Evolutionary conservation across 2,888 invertebrate genomes (phyloP).

Genomic region (Myathropa florea): DNA sequence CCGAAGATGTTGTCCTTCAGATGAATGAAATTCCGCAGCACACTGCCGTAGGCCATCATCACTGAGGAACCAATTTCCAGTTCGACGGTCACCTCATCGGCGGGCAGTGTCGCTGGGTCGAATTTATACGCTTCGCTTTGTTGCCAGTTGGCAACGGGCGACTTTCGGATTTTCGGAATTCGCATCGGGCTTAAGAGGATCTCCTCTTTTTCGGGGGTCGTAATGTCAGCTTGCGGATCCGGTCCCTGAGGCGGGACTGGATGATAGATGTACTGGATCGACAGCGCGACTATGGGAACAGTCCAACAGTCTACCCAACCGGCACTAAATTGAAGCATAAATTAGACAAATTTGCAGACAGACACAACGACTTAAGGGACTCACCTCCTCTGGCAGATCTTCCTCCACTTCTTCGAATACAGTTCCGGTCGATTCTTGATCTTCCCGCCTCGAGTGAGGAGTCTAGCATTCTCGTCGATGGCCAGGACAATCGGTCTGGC

Average conservation of each 20-base stretch:
- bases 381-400: slow-evolving; percentile 86
- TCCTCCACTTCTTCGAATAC: slow-evolving; percentile 87
- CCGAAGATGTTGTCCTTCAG: slow-evolving; percentile 98
- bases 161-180: slow-evolving; percentile 89
- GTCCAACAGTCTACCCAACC: slow-evolving; percentile 99
- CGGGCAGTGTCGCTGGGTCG: slow-evolving; percentile 91
- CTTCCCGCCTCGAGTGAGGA: slow-evolving; percentile 89
- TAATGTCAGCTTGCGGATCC: slow-evolving; percentile 93
- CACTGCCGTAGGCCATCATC: slow-evolving; percentile 93
- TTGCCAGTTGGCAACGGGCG: slow-evolving; percentile 86
- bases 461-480: slow-evolving; percentile 92
- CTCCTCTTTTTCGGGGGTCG: slow-evolving; percentile 97
- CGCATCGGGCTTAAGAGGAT: slow-evolving; percentile 94
- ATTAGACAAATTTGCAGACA: not conserved
- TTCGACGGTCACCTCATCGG: slow-evolving; percentile 95
- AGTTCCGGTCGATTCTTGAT: slow-evolving; percentile 82
- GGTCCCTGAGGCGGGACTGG: slow-evolving; percentile 94
- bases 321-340: slow-evolving; percentile 74
- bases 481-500: slow-evolving; percentile 91
- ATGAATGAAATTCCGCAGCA: slow-evolving; percentile 93
- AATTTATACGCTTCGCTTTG: slow-evolving; percentile 88
- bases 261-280: slow-evolving; percentile 95
- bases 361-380: not conserved
- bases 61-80: slow-evolving; percentile 97
- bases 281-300: slow-evolving; percentile 95